phyloP scores from a whole-genome alignment of 1,140 invertebrate genomes.

The Leguminivora glycinivorella region DNA sequence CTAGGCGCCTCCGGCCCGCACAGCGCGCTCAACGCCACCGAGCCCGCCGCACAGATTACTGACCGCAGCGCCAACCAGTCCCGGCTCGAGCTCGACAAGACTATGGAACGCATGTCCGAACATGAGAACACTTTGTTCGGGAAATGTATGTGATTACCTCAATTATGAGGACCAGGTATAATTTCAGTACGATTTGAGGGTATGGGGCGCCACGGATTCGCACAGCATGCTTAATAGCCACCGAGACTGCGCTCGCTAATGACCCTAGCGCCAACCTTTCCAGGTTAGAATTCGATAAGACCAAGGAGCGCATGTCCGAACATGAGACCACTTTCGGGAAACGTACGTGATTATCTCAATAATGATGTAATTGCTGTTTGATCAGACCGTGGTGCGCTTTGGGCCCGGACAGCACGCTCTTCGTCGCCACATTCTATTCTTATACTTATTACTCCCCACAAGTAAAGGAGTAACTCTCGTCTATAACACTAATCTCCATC shows the following conservation, averaged over 20 bases:
- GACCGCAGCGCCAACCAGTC: constrained; percentile 46
- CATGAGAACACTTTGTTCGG: constrained; percentile 52
- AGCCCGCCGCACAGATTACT: constrained; percentile 16
- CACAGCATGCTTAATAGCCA: constrained; percentile 42
- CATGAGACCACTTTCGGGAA: constrained; percentile 52
- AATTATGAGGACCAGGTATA: too few relatives aligned
- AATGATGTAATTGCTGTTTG: too few relatives aligned
- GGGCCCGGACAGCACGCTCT: too few relatives aligned
- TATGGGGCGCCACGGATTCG: constrained; percentile 29
- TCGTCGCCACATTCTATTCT: too few relatives aligned
- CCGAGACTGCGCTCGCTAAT: constrained; percentile 7
- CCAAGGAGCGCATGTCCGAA: constrained; percentile 54
- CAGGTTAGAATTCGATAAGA: constrained; percentile 33
- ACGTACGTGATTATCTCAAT: constrained; percentile 41
- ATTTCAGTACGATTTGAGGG: too few relatives aligned
- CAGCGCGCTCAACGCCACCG: constrained; percentile 42
- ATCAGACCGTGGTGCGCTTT: too few relatives aligned
- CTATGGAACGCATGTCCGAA: constrained; percentile 54
- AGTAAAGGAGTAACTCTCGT: too few relatives aligned
- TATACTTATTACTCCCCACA: too few relatives aligned
- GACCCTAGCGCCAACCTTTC: constrained; percentile 45
- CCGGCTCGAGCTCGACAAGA: constrained; percentile 34
- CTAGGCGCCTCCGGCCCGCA: constrained; percentile 35
- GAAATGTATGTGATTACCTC: constrained; percentile 47
- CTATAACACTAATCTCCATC: too few relatives aligned